phyloP scores from a whole-genome alignment of 2,888 invertebrate genomes.

The Himalopsyche tibetana region DNA sequence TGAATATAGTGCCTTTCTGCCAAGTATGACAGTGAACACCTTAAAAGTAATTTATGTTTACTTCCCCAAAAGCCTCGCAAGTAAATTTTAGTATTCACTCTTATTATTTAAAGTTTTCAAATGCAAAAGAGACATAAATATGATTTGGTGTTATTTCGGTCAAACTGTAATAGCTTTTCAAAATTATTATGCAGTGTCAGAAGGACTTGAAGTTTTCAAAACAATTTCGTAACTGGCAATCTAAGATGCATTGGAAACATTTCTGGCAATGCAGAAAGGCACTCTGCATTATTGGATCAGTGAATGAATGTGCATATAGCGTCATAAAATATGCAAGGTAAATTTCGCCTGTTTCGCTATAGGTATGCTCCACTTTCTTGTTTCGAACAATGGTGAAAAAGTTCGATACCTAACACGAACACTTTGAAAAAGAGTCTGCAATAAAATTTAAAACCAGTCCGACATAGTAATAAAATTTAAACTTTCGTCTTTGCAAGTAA shows the following conservation, averaged over 20 bases:
- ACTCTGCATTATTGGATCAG: conserved; percentile 60
- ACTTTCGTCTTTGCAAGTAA: conserved; percentile 63
- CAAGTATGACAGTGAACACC: too few species aligned
- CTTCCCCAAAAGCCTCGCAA: too few species aligned
- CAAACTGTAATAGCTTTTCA: not conserved
- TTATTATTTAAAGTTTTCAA: too few species aligned
- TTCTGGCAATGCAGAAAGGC: conserved; percentile 45
- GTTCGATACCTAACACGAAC: conserved; percentile 57
- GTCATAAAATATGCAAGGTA: conserved; percentile 57
- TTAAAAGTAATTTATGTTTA: too few species aligned
- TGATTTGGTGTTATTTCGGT: not conserved
- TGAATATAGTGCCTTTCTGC: too few species aligned
- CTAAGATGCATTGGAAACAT: conserved; percentile 43
- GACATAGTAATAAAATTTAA: conserved; percentile 65
- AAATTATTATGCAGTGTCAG: conserved; percentile 1
- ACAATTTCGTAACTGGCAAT: conserved; percentile 7
- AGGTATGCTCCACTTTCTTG: conserved; percentile 25
- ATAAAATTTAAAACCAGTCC: conserved; percentile 66
- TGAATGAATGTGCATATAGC: conserved; percentile 33
- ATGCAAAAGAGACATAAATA: not conserved
- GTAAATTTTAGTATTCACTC: too few species aligned
- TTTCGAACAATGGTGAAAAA: conserved; percentile 48
- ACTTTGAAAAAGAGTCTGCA: conserved; percentile 61
- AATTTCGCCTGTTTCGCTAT: not conserved
- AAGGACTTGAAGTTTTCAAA: conserved; percentile 10